A percentile compares a stretch with the other conserved stretches of the same genome.
phyloP scores from a whole-genome alignment of 2,888 invertebrate species.

The Villa cingulata region DNA sequence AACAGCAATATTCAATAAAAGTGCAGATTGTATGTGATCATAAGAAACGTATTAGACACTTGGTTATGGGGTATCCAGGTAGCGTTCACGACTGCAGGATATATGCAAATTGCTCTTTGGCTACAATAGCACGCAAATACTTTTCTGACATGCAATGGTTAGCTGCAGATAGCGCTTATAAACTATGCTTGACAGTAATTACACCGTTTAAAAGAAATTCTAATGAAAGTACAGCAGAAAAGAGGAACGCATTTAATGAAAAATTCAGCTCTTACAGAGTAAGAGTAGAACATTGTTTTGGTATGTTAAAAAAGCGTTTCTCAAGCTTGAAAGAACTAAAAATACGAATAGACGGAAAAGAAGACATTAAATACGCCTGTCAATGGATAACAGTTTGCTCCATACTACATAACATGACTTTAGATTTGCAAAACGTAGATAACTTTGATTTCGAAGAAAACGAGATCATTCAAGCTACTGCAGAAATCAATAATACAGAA shows the following conservation, averaged over 20 bases:
- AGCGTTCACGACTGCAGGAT: conserved; percentile 2
- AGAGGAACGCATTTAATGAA: not conserved
- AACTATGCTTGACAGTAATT: not conserved
- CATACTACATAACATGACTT: no score
- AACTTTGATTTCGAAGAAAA: not conserved
- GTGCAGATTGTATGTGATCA: no score
- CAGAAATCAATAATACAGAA: not conserved
- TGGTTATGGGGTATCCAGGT: not conserved
- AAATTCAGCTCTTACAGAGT: not conserved
- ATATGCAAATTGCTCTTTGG: not conserved
- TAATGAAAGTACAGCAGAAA: not conserved
- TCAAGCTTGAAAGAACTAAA: not conserved
- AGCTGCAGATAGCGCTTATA: no score
- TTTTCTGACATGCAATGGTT: not conserved
- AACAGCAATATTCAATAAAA: no score
- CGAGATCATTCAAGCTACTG: not conserved
- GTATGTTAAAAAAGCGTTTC: no score
- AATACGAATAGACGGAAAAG: not conserved
- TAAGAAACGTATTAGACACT: no score
- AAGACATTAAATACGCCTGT: no score
- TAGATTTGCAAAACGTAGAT: not conserved
- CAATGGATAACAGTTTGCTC: no score
- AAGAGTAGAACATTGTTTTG: no score
- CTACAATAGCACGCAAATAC: not conserved
- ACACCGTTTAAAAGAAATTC: not conserved